Conservation (phyloP, 2,888 invertebrate species). For the Nipponacmea schrenckii region DNA sequence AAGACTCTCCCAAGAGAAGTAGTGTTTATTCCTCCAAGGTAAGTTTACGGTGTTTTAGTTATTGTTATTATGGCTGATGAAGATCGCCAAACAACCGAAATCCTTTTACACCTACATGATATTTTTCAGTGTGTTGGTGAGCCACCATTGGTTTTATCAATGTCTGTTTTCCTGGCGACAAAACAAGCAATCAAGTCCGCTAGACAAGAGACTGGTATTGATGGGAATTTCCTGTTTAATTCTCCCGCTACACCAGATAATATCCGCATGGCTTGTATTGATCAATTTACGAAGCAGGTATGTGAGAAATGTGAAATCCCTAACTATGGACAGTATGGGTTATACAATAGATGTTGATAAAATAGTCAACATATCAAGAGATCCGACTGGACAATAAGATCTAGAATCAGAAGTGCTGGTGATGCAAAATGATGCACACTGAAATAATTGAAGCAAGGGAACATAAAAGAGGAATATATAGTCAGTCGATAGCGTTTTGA, state of each 20-base stretch:
- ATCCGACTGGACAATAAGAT: too few relatives aligned
- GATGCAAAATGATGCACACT: too few relatives aligned
- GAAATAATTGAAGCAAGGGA: too few relatives aligned
- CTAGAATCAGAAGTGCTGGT: too few relatives aligned
- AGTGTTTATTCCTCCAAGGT: slow-evolving; percentile 97
- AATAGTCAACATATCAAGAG: too few relatives aligned
- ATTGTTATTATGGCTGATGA: too few relatives aligned
- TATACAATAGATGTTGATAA: too few relatives aligned
- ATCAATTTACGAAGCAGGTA: slow-evolving; percentile 83
- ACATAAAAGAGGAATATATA: too few relatives aligned
- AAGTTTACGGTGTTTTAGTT: slow-evolving; percentile 28
- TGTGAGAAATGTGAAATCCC: neutral
- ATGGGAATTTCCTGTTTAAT: slow-evolving; percentile 72
- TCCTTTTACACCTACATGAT: too few relatives aligned
- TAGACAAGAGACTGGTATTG: slow-evolving; percentile 77
- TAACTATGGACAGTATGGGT: neutral
- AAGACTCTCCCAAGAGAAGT: slow-evolving; percentile 87
- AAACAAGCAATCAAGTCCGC: slow-evolving; percentile 83
- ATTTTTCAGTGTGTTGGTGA: slow-evolving; percentile 78
- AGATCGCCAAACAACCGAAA: too few relatives aligned
- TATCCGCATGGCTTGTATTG: slow-evolving; percentile 89
- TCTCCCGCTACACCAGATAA: slow-evolving; percentile 89
- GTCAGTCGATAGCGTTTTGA: too few relatives aligned
- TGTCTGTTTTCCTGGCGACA: slow-evolving; percentile 90
- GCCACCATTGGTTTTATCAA: slow-evolving; percentile 90